These are phyloP conservation scores for Caranx ignobilis DNA, from an alignment of 2,113 vertebrate genomes.

Conservation along the genomic window DNA sequence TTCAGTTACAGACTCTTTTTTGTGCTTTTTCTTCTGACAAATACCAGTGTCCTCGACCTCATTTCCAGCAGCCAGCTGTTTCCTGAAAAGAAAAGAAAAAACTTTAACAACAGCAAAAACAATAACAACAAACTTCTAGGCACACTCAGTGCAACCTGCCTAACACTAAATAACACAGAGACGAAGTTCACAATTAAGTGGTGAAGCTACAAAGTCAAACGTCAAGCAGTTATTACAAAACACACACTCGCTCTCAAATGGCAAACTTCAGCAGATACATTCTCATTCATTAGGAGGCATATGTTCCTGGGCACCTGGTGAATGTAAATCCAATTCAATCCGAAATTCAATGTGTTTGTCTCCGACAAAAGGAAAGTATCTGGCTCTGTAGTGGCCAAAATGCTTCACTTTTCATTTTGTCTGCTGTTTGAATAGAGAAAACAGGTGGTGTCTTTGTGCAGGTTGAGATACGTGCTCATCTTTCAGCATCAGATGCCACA, in stretches of 20 bases:
- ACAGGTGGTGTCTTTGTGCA: not conserved
- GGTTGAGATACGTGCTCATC: not conserved
- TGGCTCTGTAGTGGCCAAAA: not conserved
- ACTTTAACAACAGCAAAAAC: not conserved
- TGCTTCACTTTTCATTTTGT: not conserved
- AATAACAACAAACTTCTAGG: not conserved
- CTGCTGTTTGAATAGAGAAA: not conserved
- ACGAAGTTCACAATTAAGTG: not conserved
- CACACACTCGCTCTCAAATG: not conserved
- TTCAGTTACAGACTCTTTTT: not conserved
- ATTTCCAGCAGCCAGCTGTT: slow-evolving; percentile 2
- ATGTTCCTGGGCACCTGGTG: no score
- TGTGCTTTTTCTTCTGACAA: not conserved
- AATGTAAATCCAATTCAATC: no score
- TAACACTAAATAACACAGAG: not conserved
- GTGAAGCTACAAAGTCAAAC: slow-evolving; percentile 10
- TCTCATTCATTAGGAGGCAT: no score
- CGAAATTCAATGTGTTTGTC: not conserved
- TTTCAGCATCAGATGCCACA: not conserved
- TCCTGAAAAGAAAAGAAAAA: not conserved
- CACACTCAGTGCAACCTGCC: not conserved
- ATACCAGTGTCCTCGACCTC: slow-evolving; percentile 2
- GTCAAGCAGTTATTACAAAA: not conserved
- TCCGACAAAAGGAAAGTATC: not conserved
- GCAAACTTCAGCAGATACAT: no score